Evolutionary conservation across 2,797 vertebrate genomes (phyloP), one percentile per base, ranked within the genome.

Genomic region (Mus caroli): DNA sequence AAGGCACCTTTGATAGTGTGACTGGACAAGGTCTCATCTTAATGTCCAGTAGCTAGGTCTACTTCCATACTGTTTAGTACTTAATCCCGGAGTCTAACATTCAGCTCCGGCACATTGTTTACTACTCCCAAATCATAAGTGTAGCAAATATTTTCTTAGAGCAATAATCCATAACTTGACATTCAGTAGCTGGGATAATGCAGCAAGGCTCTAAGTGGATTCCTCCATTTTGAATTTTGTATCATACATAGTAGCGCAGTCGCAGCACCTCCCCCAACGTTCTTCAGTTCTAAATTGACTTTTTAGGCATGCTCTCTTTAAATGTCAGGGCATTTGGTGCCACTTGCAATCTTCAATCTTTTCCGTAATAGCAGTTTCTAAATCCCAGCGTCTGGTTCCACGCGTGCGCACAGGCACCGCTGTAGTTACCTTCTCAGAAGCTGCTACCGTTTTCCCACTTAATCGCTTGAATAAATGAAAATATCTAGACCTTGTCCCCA

Each of bases 141-240:
- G 94, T 92, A 91, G 77, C 95, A 95, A 96, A 95, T 97, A 95
- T 78, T 96, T 97, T 96, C 96, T 96, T 96, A 95, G 95, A 96
- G 96, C 95, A 96, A 92, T 94, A 93, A 97, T 96, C 92, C 80
- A 79, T 80, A 80, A 92, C 62, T 94, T 93, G 82, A 92, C 92
- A 91, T 94, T 95, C 91, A 96, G 80, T 62, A 95, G 19, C 85
- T 73, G 12, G 75, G 69, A 62, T 56, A 90, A 58, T 26, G 64
- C 15, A 28, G 28, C 5, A 15, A 91, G 50, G 20, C 40, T 89
- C 54, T 79, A 26, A 26, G 11, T 12, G 12, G 79, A 62, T 31
- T 7, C 78, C 71, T 89, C 90, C 19, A 24, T 56, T 91, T 90
- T 69, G 83, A 96, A 75, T 80, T 52, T 89, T 86, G 43, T 80